Evolutionary conservation across 2,888 invertebrate genomes (phyloP).

Genomic region (Amphiduros pacificus): DNA sequence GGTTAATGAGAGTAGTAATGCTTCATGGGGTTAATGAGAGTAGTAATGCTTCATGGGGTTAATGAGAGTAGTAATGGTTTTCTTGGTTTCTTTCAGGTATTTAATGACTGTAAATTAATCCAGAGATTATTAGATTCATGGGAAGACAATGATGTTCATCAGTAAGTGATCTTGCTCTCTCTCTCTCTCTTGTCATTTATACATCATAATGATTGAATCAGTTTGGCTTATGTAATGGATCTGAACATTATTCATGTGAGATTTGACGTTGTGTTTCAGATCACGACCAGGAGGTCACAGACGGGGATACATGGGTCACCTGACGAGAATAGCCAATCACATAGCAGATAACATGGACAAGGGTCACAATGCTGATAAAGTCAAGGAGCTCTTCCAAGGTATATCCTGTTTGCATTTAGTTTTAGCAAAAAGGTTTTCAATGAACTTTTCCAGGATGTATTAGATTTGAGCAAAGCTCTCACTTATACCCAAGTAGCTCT

Average conservation of each 20-base stretch:
- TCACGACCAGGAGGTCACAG: conserved; percentile 52
- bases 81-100: conserved; percentile 66
- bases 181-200: too few relatives aligned
- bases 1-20: too few relatives aligned
- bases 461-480: too few relatives aligned
- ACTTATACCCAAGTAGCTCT: too few relatives aligned
- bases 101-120: conserved; percentile 78
- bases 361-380: conserved; percentile 55
- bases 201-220: not conserved
- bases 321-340: conserved; percentile 64
- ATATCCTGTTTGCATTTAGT: conserved; percentile 6
- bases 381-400: conserved; percentile 58
- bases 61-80: not conserved
- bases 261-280: too few relatives aligned
- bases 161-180: conserved; percentile 66
- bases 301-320: conserved; percentile 69
- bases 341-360: conserved; percentile 59
- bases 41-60: too few relatives aligned
- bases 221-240: not conserved
- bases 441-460: not conserved
- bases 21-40: too few relatives aligned
- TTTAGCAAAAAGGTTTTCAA: not conserved
- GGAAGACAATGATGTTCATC: conserved; percentile 75
- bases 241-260: not conserved
- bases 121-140: conserved; percentile 80